These are phyloP conservation scores for Brienomyrus brachyistius DNA, from an alignment of 2,113 vertebrate species.

Conservation along the genomic window DNA sequence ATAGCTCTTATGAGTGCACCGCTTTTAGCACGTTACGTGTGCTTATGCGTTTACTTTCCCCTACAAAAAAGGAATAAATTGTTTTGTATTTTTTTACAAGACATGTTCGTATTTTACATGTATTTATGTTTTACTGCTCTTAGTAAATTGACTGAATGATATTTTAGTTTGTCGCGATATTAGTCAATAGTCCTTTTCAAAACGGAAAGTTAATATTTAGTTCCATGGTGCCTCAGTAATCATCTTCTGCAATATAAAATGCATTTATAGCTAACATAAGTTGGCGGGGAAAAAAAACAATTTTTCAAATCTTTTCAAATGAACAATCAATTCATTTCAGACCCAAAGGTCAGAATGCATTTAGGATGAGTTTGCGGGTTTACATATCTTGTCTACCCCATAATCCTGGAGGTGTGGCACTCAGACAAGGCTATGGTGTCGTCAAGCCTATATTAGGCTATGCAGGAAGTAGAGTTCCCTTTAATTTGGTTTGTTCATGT, in stretches of 20 bases:
- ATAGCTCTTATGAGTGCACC: neutral
- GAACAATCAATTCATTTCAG: conserved; percentile 8
- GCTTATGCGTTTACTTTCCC: neutral
- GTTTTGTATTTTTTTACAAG: conserved; percentile 8
- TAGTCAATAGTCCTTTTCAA: neutral
- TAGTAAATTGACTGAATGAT: neutral
- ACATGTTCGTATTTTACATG: conserved; percentile 2
- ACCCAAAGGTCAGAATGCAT: neutral
- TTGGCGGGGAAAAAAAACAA: neutral
- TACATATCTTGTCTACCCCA: neutral
- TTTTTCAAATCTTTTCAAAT: neutral
- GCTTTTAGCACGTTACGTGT: neutral
- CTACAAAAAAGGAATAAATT: neutral
- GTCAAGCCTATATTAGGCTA: conserved; percentile 44
- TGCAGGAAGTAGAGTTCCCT: conserved; percentile 24
- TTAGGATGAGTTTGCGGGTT: neutral
- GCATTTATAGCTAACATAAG: neutral
- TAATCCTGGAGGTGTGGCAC: neutral
- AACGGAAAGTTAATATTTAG: conserved; percentile 24
- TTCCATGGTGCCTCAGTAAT: conserved; percentile 46
- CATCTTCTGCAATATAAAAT: conserved; percentile 12
- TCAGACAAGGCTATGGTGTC: conserved; percentile 9
- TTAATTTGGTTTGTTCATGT: conserved; percentile 32
- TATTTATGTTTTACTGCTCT: conserved; percentile 17
- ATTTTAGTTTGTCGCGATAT: conserved; percentile 8